Conservation (phyloP, 2,113 vertebrate species). For the Salvelinus sp. region DNA sequence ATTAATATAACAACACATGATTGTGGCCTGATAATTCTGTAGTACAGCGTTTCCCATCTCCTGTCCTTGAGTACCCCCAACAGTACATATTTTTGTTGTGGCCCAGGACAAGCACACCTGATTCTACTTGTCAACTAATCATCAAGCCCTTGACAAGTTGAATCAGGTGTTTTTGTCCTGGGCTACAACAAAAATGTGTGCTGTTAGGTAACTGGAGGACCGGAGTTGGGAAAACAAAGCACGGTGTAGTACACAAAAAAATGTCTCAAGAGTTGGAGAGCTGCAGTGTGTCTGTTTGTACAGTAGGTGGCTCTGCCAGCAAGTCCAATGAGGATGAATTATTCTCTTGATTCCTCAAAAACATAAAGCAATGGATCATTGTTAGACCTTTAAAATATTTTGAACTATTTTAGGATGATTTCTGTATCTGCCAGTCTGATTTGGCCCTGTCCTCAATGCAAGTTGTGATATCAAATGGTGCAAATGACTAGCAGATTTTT, state of each 20-base stretch:
- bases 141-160: too few species aligned
- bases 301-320: conserved; percentile 60
- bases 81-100: background rate
- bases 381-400: conserved; percentile 42
- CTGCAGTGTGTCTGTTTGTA: conserved; percentile 50
- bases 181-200: too few species aligned
- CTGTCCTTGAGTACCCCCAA: too few species aligned
- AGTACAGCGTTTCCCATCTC: too few species aligned
- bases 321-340: conserved; percentile 6
- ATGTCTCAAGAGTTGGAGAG: conserved; percentile 7
- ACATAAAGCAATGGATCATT: conserved; percentile 25
- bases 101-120: too few species aligned
- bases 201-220: too few species aligned
- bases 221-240: too few species aligned
- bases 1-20: too few species aligned
- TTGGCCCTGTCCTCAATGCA: conserved; percentile 47
- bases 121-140: too few species aligned
- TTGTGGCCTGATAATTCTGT: too few species aligned
- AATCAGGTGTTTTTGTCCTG: too few species aligned
- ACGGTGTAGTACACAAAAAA: background rate
- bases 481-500: conserved; percentile 68
- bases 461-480: conserved; percentile 48
- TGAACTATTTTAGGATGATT: conserved; percentile 40
- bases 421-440: conserved; percentile 44
- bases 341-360: conserved; percentile 25